Evolutionary conservation across 2,113 vertebrate species (phyloP).

Genomic region (Myrmecophaga tridactyla): DNA sequence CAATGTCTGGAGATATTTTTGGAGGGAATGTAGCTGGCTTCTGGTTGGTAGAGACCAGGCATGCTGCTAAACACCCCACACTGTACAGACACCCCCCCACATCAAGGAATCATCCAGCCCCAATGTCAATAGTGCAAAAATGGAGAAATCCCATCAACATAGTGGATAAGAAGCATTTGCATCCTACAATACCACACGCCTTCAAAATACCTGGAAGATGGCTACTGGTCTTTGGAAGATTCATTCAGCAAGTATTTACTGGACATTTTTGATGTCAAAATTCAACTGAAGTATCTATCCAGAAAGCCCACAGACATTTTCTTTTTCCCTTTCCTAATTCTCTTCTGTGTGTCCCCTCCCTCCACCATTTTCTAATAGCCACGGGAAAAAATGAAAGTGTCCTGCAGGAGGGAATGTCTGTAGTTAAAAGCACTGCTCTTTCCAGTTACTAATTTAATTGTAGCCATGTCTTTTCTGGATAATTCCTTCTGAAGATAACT

Average conservation of each 20-base stretch:
- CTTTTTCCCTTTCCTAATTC: background rate
- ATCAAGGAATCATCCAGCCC: background rate
- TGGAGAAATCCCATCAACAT: background rate
- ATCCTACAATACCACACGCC: background rate
- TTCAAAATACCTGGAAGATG: background rate
- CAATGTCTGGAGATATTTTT: background rate
- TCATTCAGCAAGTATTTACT: background rate
- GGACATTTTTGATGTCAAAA: background rate
- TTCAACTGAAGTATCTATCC: background rate
- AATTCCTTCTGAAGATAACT: slow-evolving; percentile 55
- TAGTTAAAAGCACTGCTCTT: background rate
- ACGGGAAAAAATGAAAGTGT: background rate
- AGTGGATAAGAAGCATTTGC: background rate
- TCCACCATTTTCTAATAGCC: background rate
- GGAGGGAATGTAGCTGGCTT: accelerated
- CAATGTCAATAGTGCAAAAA: background rate
- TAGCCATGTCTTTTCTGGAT: background rate
- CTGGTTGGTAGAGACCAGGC: background rate
- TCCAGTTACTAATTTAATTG: slow-evolving; percentile 53
- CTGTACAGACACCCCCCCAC: background rate
- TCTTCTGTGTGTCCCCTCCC: background rate
- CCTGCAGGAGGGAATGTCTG: background rate
- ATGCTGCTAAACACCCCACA: background rate
- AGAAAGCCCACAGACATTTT: background rate
- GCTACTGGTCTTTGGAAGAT: background rate